phyloP scores from a whole-genome alignment of 2,113 vertebrate species.

The Thunnus thynnus region DNA sequence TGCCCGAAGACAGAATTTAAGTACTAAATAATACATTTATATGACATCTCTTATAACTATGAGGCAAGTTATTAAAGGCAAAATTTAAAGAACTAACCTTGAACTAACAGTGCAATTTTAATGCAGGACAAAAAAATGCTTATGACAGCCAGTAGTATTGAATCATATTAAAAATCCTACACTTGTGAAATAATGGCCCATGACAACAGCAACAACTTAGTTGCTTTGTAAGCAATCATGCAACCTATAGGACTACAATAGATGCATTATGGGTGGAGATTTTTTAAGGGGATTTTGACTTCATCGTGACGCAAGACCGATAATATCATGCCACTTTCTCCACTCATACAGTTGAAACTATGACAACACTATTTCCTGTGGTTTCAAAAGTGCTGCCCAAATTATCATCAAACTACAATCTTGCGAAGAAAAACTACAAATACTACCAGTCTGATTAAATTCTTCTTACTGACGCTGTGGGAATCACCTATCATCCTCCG shows the following conservation, averaged over 20 bases:
- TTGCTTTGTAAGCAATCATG: constrained; percentile 1
- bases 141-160: background rate
- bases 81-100: background rate
- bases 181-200: background rate
- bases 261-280: constrained; percentile 66
- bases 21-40: too few species aligned
- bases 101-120: background rate
- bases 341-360: constrained; percentile 45
- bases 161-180: background rate
- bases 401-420: background rate
- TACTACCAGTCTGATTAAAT: constrained; percentile 10
- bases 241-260: constrained; percentile 47
- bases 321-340: constrained; percentile 61
- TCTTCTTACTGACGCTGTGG: constrained; percentile 3
- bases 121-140: background rate
- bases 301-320: constrained; percentile 67
- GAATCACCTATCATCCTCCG: constrained; percentile 5
- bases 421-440: background rate
- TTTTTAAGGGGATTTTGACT: constrained; percentile 34
- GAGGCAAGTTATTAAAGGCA: background rate
- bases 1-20: too few species aligned
- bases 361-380: constrained; percentile 39
- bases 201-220: background rate
- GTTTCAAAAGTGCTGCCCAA: constrained; percentile 21
- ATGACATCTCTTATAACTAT: too few species aligned